A percentile compares a stretch with the other conserved stretches of the same genome.
phyloP scores from a whole-genome alignment of 1,140 invertebrate species.

The Drosophila athabasca region DNA sequence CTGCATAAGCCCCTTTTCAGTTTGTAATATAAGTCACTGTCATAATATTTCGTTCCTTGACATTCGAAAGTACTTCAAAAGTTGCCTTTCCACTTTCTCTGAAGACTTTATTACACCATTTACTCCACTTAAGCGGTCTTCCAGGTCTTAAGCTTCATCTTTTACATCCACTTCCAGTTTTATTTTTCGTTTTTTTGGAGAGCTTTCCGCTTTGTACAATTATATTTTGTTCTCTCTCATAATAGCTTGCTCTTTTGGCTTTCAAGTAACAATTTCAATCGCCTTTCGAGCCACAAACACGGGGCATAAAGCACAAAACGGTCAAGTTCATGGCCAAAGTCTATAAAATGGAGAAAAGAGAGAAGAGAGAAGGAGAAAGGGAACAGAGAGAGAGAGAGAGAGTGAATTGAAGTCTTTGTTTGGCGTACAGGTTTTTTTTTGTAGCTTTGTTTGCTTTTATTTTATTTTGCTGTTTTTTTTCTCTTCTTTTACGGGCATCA shows the following conservation, averaged over 20 bases:
- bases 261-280: constrained; percentile 42
- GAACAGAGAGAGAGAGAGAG: constrained; percentile 14
- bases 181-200: constrained; percentile 11
- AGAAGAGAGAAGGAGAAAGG: neutral
- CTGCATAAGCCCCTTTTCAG: too few relatives aligned
- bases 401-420: constrained; percentile 28
- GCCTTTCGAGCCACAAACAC: constrained; percentile 1
- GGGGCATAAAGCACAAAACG: constrained; percentile 36
- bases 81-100: neutral
- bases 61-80: neutral
- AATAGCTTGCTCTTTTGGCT: constrained; percentile 17
- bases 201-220: constrained; percentile 22
- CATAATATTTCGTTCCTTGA: neutral
- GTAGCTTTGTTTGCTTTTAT: constrained; percentile 13
- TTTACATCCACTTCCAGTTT: neutral
- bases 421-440: constrained; percentile 28
- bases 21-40: too few relatives aligned
- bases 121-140: neutral
- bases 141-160: neutral
- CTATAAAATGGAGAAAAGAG: constrained; percentile 1
- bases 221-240: constrained; percentile 1
- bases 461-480: constrained; percentile 9
- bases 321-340: constrained; percentile 73
- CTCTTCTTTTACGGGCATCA: constrained; percentile 43
- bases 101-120: neutral